Evolutionary conservation across 2,113 vertebrate species (phyloP).

Genomic region (Cygnus buccinator): DNA sequence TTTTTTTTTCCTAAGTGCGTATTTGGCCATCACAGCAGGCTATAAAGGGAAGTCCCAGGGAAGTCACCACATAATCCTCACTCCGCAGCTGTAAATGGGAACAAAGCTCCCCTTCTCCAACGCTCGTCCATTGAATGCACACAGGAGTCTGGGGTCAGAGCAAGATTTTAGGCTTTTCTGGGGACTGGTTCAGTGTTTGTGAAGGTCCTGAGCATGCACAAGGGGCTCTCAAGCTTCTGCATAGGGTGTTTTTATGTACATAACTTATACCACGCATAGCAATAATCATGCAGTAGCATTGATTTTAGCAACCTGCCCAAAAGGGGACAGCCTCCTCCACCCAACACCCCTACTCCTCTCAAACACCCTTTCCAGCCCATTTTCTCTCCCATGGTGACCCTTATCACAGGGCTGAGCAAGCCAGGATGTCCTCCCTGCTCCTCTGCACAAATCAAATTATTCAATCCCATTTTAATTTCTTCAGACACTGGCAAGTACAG

Average conservation of each 20-base stretch:
- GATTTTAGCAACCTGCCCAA: neutral
- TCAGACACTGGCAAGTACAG: neutral
- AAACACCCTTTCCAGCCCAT: neutral
- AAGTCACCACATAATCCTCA: neutral
- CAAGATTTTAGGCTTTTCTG: neutral
- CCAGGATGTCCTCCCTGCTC: neutral
- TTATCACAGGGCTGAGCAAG: neutral
- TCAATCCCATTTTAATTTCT: neutral
- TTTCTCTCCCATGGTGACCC: neutral
- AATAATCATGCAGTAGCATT: neutral
- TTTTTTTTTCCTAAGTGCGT: neutral
- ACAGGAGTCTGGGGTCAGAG: neutral
- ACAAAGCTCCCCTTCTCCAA: too few species aligned
- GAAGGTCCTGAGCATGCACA: neutral
- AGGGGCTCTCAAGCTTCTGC: neutral
- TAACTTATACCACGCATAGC: neutral
- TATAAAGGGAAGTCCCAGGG: too few species aligned
- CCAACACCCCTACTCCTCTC: too few species aligned
- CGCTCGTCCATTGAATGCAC: too few species aligned
- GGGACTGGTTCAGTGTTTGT: neutral
- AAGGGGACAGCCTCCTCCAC: neutral
- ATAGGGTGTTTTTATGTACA: neutral
- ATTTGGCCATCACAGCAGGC: too few species aligned
- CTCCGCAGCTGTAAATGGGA: neutral
- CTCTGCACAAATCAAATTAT: neutral